Conservation (phyloP, 1,140 invertebrate species). For the Uloborus diversus region DNA sequence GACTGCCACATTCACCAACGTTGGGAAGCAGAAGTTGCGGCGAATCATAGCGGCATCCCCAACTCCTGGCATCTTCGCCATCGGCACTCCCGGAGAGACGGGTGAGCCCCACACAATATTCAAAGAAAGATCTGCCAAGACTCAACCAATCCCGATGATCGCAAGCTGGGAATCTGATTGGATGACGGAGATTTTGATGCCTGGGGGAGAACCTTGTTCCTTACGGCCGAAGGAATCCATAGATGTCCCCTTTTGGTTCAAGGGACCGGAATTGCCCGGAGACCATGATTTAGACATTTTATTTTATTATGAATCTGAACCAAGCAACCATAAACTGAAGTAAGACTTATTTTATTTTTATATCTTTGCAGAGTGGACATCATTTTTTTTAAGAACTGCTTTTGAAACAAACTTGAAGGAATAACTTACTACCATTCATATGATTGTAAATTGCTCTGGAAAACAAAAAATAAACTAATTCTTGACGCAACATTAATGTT, state of each 20-base stretch:
- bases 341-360: slow-evolving; percentile 15
- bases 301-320: slow-evolving; percentile 76
- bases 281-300: slow-evolving; percentile 74
- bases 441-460: too few species aligned
- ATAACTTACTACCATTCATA: too few species aligned
- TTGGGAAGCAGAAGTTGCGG: slow-evolving; percentile 73
- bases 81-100: slow-evolving; percentile 64
- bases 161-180: slow-evolving; percentile 43
- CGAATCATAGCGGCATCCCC: slow-evolving; percentile 75
- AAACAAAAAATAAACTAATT: too few species aligned
- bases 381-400: too few species aligned
- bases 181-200: slow-evolving; percentile 33
- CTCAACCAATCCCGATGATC: slow-evolving; percentile 25
- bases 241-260: slow-evolving; percentile 74
- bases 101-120: slow-evolving; percentile 60
- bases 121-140: slow-evolving; percentile 42
- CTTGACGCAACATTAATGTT: too few species aligned
- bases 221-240: slow-evolving; percentile 71
- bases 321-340: slow-evolving; percentile 37
- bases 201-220: slow-evolving; percentile 65
- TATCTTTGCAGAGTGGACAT: background rate
- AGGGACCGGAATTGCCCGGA: slow-evolving; percentile 74
- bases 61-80: slow-evolving; percentile 74
- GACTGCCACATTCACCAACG: slow-evolving; percentile 75
- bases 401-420: too few species aligned